Base-by-base conservation (phyloP, 2,797 vertebrate species). In the Hippoglossus hippoglossus region DNA sequence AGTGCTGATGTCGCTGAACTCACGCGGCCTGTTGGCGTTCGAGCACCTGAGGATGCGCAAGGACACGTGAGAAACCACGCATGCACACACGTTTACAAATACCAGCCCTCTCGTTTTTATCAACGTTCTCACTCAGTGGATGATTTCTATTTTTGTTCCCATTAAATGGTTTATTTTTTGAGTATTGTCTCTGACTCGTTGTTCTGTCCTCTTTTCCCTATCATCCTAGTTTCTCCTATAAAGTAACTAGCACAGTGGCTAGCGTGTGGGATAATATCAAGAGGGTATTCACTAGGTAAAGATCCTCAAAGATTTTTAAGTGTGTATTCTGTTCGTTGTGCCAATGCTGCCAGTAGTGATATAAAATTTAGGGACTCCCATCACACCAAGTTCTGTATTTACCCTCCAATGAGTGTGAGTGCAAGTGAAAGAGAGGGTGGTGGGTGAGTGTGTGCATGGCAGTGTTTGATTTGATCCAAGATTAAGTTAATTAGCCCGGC, bases 201-300 rank as follows among this genome's bases (percentile, higher is more conserved):
- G 88, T 91, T 93, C 85, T 92, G 94, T 93, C 92, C 91, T 93
- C 87, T 93, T 87, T 72, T 87, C 87, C 91, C 85, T 92, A 91
- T 93, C 92, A 85, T 94, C 90, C 92, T 94, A 98, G 97, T 96
- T 95, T 97, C 95, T 96, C 95, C 94, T 96, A 97, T 96, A 96
- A 96, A 96, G 94, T 98, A 96, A 96, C 96, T 96, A 94, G 94
- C 95, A 95, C 96, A 94, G 94, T 98, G 91, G 95, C 96, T 96
- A 97, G 96, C 95, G 93, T 97, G 93, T 98, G 96, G 97, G 94
- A 96, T 96, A 97, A 95, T 92, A 92, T 98, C 96, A 97, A 96
- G 96, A 96, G 89, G 94, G 87, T 97, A 93, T 97, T 98, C 95
- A 95, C 95, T 98, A 98, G 97, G 97, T 98, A 98, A 97, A 95